Evolutionary conservation across 2,797 vertebrate genomes (phyloP).

Genomic region (Epinephelus awoara): DNA sequence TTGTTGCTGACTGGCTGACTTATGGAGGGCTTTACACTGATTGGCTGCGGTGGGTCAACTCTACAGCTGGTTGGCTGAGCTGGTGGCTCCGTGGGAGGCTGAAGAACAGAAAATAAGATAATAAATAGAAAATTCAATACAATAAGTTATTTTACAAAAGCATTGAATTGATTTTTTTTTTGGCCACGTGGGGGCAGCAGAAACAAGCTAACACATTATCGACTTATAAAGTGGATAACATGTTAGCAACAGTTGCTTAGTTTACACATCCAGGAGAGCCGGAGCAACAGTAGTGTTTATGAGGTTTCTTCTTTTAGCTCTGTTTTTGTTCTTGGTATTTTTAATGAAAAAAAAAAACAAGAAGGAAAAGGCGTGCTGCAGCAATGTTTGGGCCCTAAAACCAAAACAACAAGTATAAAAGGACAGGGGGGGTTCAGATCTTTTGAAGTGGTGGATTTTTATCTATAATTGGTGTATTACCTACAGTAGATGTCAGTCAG

Average conservation of each 20-base stretch:
- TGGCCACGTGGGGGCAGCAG: background rate
- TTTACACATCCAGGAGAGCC: background rate
- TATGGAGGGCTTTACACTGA: constrained; percentile 45
- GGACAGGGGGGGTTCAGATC: too few species aligned
- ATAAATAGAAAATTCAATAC: background rate
- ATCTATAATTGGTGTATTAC: too few species aligned
- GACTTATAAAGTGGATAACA: too few species aligned
- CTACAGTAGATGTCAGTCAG: too few species aligned
- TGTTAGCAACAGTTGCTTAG: too few species aligned
- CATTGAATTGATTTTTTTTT: background rate
- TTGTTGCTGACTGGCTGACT: constrained; percentile 66
- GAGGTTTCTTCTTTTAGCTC: too few species aligned
- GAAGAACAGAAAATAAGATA: constrained; percentile 12
- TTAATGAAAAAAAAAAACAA: background rate
- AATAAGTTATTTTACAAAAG: background rate
- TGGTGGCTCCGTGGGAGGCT: constrained; percentile 50
- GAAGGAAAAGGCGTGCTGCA: too few species aligned
- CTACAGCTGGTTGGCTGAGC: constrained; percentile 45
- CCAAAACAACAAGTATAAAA: background rate
- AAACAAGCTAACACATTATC: background rate
- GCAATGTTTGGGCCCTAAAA: background rate
- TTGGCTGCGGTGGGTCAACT: constrained; percentile 50
- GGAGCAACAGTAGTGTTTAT: background rate
- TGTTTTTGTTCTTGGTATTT: background rate
- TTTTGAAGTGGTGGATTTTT: too few species aligned